These are phyloP conservation scores for Chionomys nivalis DNA, from an alignment of 2,113 vertebrate genomes.

Conservation along the genomic window DNA sequence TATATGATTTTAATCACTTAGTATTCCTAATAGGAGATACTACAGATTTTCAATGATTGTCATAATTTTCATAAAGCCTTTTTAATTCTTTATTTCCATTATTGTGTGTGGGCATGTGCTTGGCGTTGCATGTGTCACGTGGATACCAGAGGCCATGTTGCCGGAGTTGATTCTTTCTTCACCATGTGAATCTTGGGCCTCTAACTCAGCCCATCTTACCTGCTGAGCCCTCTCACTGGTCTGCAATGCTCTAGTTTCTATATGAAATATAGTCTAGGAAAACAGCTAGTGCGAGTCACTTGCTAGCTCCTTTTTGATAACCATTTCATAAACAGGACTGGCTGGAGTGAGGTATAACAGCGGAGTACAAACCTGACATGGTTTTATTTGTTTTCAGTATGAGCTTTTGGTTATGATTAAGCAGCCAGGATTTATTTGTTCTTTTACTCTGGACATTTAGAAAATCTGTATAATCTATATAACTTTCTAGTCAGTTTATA, in stretches of 20 bases:
- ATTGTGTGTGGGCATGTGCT: not conserved
- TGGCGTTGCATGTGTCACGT: not conserved
- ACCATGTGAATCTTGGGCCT: not conserved
- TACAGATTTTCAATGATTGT: slow-evolving; percentile 34
- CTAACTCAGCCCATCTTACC: not conserved
- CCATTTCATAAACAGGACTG: not conserved
- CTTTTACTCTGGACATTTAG: not conserved
- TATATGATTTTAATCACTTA: not conserved
- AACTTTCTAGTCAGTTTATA: not conserved
- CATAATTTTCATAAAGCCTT: not conserved
- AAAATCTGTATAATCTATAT: slow-evolving; percentile 28
- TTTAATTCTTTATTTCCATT: not conserved
- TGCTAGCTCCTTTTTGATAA: not conserved
- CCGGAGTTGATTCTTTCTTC: not conserved
- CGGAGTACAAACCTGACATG: not conserved
- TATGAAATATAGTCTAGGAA: not conserved
- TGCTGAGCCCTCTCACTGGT: not conserved
- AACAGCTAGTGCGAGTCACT: not conserved
- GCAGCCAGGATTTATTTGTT: not conserved
- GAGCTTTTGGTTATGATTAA: not conserved
- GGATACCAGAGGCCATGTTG: no score
- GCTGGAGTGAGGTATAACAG: not conserved
- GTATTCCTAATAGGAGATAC: not conserved
- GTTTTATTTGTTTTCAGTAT: not conserved
- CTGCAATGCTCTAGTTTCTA: not conserved